phyloP scores from a whole-genome alignment of 1,140 invertebrate genomes.

The Rhagoletis zephyria region DNA sequence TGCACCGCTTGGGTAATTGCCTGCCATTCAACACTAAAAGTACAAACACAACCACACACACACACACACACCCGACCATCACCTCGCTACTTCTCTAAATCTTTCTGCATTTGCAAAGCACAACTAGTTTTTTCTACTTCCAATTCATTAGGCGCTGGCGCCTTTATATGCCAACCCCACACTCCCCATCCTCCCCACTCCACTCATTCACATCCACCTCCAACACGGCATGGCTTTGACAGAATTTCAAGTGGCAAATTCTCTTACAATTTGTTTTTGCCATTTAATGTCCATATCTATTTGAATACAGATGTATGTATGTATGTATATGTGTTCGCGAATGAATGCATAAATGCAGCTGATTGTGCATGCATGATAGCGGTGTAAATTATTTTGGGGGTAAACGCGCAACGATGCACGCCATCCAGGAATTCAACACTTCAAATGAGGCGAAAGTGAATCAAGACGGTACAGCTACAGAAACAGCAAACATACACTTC shows the following conservation, averaged over 20 bases:
- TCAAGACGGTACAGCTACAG: not conserved
- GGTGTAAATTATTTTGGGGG: conserved; percentile 42
- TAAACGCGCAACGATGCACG: not conserved
- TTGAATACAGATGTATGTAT: not conserved
- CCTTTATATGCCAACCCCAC: not conserved
- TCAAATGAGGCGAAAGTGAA: conserved; percentile 47
- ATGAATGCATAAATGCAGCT: conserved; percentile 19
- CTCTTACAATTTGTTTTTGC: not conserved
- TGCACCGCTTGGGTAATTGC: conserved; percentile 46
- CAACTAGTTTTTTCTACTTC: conserved; percentile 6
- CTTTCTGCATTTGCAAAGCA: not conserved
- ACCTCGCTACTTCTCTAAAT: not conserved
- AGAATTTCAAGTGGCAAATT: conserved; percentile 6
- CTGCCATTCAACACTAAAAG: conserved; percentile 51
- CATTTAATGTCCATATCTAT: not conserved
- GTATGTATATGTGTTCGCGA: not conserved
- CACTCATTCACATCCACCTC: not conserved
- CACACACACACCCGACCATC: not conserved
- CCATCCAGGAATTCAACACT: conserved; percentile 38
- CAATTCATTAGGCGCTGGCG: conserved; percentile 25
- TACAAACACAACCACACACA: not conserved
- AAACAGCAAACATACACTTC: not conserved
- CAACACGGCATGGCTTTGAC: not conserved
- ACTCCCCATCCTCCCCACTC: not conserved
- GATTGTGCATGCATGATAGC: conserved; percentile 40